Percentiles rank a stretch among this genome's conserved stretches.
phyloP scores from a whole-genome alignment of 1,140 invertebrate genomes.

The Eciton burchellii region DNA sequence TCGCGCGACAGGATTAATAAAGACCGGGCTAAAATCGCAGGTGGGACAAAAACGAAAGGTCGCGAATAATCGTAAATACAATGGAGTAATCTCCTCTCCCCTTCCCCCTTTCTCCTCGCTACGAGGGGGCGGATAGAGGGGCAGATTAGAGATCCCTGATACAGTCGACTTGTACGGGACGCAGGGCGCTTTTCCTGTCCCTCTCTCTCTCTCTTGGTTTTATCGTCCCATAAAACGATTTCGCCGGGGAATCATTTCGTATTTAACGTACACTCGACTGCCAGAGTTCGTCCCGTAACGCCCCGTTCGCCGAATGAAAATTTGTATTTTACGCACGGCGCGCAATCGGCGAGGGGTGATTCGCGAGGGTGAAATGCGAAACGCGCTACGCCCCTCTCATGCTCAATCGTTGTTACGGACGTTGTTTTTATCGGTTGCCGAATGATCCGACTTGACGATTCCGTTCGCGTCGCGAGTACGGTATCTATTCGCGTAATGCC shows the following conservation, averaged over 20 bases:
- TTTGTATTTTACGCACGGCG: constrained; percentile 74
- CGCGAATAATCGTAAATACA: constrained; percentile 77
- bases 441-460: neutral
- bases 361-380: constrained; percentile 14
- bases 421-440: constrained; percentile 27
- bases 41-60: constrained; percentile 32
- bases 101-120: constrained; percentile 5
- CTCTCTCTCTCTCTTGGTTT: constrained; percentile 58
- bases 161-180: constrained; percentile 1
- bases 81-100: constrained; percentile 51
- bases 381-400: neutral
- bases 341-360: constrained; percentile 8
- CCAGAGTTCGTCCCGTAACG: neutral
- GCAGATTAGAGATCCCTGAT: constrained; percentile 35
- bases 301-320: constrained; percentile 56
- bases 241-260: constrained; percentile 71
- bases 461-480: neutral
- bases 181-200: neutral
- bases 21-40: constrained; percentile 1
- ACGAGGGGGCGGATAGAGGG: constrained; percentile 48
- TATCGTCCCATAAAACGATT: constrained; percentile 74
- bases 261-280: constrained; percentile 76
- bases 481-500: neutral
- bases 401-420: constrained; percentile 25
- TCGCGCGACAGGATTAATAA: constrained; percentile 45